Evolutionary conservation across 1,140 invertebrate genomes (phyloP).

Genomic region (Rhopalosiphum padi): DNA sequence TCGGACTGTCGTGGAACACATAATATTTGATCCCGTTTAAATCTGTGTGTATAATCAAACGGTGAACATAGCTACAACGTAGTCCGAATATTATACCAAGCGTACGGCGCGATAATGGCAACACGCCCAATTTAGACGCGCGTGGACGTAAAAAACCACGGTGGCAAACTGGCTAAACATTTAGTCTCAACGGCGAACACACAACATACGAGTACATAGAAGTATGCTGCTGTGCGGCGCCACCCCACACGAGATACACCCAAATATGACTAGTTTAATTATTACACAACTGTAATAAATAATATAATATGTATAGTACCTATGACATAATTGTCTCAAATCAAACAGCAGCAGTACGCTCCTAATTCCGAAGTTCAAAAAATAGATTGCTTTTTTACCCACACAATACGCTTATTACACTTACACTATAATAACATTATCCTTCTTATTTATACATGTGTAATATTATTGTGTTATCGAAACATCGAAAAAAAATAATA

Average conservation of each 20-base stretch:
- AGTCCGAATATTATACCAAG: background rate
- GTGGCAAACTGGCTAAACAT: background rate
- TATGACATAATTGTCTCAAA: background rate
- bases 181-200: background rate
- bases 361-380: background rate
- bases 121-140: background rate
- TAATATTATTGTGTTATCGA: slow-evolving; percentile 8
- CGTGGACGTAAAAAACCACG: background rate
- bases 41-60: background rate
- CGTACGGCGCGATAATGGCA: background rate
- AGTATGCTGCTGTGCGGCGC: background rate
- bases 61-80: background rate
- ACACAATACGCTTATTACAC: background rate
- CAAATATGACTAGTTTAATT: background rate
- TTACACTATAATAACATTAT: background rate
- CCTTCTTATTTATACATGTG: background rate
- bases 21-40: background rate
- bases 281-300: background rate
- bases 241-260: background rate
- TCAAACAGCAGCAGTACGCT: background rate
- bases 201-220: background rate
- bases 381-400: background rate
- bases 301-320: background rate
- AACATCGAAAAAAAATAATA: background rate
- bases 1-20: background rate